Base-by-base conservation (phyloP, 2,797 vertebrate genomes). In the Crypturellus tataupa region DNA sequence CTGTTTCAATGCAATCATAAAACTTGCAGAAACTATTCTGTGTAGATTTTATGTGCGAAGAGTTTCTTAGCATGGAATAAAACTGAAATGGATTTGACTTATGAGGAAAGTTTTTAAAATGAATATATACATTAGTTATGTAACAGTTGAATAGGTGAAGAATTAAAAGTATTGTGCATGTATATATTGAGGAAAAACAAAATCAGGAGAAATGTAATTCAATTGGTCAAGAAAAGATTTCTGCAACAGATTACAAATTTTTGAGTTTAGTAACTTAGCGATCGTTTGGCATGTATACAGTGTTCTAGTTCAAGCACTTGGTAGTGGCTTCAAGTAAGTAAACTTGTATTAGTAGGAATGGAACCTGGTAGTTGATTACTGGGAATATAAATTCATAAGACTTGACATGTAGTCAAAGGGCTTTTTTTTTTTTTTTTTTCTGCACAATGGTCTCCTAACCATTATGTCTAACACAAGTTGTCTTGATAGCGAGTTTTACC, bases 191-290 rank as follows among this genome's bases (percentile, higher is more conserved):
- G 42, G 25, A 14, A 75, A 72, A 64, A 65, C 31, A 87, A 90
- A 87, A 65, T 29, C 71, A 20, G 40, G 49, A 90, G 69, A 90
- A 85, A 67, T 44, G 24, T 44, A 76, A 64, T 80, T 83, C 59
- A 93, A 84, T 93, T 69, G 27, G 24, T 76, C 20, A 76, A 88
- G 64, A 89, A 95, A 78, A 79, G 27, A 83, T 78, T 81, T 83
- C 59, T 76, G 35, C 20, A 49, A 46, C 6, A 62, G 88, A 6
- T 69, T 84, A 15, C 6, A 86, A 59, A 47, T 81, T 69, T 80
- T 83, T 72, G 46, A 91, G 67, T 18, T 69, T 11, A 19, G 6
- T 90, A 42, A 81, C 20, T 39, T 80, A 79, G 39, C 33, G 31
- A 63, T 87, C 6, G 24, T 27, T 76, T 76, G 23, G 8, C 59